A percentile compares a stretch with the other conserved stretches of the same genome.
phyloP scores from a whole-genome alignment of 2,797 vertebrate species.

The Pipistrellus pygmaeus region DNA sequence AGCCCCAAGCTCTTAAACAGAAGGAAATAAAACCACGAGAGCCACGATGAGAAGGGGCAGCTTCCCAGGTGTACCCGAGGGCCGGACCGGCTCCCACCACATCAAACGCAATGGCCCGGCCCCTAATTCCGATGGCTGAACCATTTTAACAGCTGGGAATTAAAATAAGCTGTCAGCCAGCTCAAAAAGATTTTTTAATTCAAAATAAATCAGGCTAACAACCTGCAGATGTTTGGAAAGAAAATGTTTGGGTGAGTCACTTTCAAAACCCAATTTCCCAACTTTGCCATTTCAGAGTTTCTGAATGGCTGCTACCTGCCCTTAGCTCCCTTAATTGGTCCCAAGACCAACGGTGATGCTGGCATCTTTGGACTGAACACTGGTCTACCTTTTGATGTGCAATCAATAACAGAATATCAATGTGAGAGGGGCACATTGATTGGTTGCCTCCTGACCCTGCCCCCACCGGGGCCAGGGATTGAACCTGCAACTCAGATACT shows the following conservation, averaged over 20 bases:
- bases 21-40: slow-evolving; percentile 67
- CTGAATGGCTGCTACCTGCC: slow-evolving; percentile 78
- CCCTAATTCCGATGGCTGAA: slow-evolving; percentile 79
- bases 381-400: neutral
- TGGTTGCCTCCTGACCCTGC: no score
- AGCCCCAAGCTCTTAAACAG: slow-evolving; percentile 66
- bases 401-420: neutral
- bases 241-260: slow-evolving; percentile 84
- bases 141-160: slow-evolving; percentile 86
- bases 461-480: no score
- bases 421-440: no score
- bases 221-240: slow-evolving; percentile 89
- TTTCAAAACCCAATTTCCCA: slow-evolving; percentile 84
- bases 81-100: slow-evolving; percentile 63
- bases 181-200: slow-evolving; percentile 85
- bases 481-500: no score
- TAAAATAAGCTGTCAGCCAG: slow-evolving; percentile 86
- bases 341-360: neutral
- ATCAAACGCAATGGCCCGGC: slow-evolving; percentile 75
- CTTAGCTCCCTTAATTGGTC: neutral
- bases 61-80: slow-evolving; percentile 77
- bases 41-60: slow-evolving; percentile 47
- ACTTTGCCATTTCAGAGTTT: slow-evolving; percentile 75
- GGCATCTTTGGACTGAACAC: neutral
- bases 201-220: slow-evolving; percentile 89